Evolutionary conservation across 2,888 invertebrate genomes (phyloP).

Genomic region (Trichopoda pennipes): DNA sequence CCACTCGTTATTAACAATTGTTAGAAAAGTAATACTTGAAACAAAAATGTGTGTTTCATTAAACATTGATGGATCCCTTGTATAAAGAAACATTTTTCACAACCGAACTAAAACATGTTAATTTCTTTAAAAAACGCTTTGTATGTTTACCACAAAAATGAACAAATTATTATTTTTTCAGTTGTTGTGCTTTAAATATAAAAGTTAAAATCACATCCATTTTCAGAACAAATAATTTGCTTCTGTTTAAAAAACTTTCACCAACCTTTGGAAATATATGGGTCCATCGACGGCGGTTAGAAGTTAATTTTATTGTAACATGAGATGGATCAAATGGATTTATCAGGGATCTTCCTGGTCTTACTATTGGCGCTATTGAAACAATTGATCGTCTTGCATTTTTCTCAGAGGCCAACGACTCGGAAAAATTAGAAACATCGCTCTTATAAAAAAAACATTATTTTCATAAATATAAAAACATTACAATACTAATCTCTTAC

Average conservation of each 20-base stretch:
- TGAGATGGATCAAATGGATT: slow-evolving; percentile 99
- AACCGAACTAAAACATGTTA: too few relatives aligned
- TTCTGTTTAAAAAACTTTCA: background rate
- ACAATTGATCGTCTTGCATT: slow-evolving; percentile 78
- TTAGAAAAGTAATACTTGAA: too few relatives aligned
- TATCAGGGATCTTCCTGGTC: slow-evolving; percentile 93
- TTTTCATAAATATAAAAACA: background rate
- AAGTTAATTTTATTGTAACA: slow-evolving; percentile 96
- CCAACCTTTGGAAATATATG: slow-evolving; percentile 95
- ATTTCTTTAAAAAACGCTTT: too few relatives aligned
- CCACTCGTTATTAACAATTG: too few relatives aligned
- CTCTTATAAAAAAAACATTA: slow-evolving; percentile 70
- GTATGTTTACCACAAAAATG: too few relatives aligned
- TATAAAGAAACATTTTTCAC: too few relatives aligned
- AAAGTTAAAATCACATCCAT: background rate
- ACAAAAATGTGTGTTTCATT: too few relatives aligned
- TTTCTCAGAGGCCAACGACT: slow-evolving; percentile 79
- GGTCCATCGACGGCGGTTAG: slow-evolving; percentile 97
- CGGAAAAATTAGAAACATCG: slow-evolving; percentile 77
- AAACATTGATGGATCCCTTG: too few relatives aligned
- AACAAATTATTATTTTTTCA: too few relatives aligned
- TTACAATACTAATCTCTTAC: slow-evolving; percentile 66
- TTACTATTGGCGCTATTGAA: slow-evolving; percentile 83
- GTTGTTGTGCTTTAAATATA: background rate
- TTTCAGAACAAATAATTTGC: background rate